phyloP scores from a whole-genome alignment of 2,888 invertebrate genomes.

The Cinara cedri region DNA sequence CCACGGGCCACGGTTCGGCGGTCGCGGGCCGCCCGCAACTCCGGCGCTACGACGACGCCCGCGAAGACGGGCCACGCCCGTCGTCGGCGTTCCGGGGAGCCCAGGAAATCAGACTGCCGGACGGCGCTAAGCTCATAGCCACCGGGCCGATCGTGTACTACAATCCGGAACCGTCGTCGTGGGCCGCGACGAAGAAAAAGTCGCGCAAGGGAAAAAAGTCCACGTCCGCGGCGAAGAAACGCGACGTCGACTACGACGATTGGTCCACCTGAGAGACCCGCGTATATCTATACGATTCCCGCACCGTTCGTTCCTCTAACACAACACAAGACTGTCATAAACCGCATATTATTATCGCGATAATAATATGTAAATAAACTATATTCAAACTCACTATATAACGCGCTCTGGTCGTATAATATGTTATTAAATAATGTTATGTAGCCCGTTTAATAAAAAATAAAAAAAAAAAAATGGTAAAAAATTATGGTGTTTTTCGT shows the following conservation, averaged over 20 bases:
- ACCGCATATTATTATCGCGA: background rate
- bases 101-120: conserved; percentile 63
- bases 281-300: background rate
- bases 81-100: background rate
- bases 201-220: conserved; percentile 25
- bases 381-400: too few relatives aligned
- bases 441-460: too few relatives aligned
- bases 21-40: background rate
- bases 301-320: conserved; percentile 18
- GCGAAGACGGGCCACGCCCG: background rate
- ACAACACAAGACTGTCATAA: conserved; percentile 32
- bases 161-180: conserved; percentile 55
- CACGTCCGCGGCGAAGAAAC: background rate
- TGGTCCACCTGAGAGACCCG: background rate
- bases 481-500: too few relatives aligned
- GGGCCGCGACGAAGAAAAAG: background rate
- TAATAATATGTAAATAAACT: background rate
- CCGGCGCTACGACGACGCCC: background rate
- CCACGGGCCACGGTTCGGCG: background rate
- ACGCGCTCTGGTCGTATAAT: too few relatives aligned
- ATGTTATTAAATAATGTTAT: too few relatives aligned
- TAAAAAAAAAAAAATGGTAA: too few relatives aligned
- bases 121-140: conserved; percentile 75
- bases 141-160: conserved; percentile 75
- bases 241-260: background rate